Evolutionary conservation across 1,140 invertebrate species (phyloP), one percentile per base, ranked within the genome.

Genomic region (Maniola jurtina): DNA sequence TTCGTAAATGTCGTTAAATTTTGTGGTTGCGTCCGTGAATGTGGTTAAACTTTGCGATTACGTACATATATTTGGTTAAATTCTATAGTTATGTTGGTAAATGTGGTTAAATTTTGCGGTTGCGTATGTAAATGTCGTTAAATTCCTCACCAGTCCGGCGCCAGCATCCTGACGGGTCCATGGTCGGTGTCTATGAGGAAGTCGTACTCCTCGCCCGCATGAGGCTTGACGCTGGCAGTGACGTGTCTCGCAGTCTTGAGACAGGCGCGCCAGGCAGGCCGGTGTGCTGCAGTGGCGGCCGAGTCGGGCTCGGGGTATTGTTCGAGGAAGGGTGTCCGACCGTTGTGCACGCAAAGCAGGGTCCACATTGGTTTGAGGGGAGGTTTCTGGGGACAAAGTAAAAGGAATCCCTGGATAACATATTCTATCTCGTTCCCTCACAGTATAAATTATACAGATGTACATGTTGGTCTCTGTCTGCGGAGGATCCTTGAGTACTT

Each of bases 321-420:
- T 35, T 90, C 88, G 0, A 90, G 66, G 64, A 81, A 90, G 0
- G 88, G 88, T 0, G 81, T 86, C 0, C 79, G 71, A 0, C 88
- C 88, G 16, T 90, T 90, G 72, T 90, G 88, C 0, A 90, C 79
- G 48, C 88, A 90, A 60, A 90, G 80, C 10, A 84, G 64, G 0
- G 86, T 90, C 86, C 85, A 90, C 84, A 90, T 85, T 0, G 88
- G 72, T 69, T 88, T 88, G 0, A 87, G 69, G 0, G 80, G 80
- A 0, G 77, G 73, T 71, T 87, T 89, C 87, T 89, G 36, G 35
- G 2, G 3, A 36, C 7, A 9, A 61, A 16, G n/a, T 14, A 25
- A 14, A 47, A n/a, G n/a, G n/a, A n/a, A n/a, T n/a, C n/a, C n/a
- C n/a, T n/a, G n/a, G n/a, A n/a, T n/a, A n/a, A n/a, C n/a, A n/a